Evolutionary conservation across 1,140 invertebrate genomes (phyloP), one percentile per base, ranked within the genome.

Genomic region (Calosoma granatense): DNA sequence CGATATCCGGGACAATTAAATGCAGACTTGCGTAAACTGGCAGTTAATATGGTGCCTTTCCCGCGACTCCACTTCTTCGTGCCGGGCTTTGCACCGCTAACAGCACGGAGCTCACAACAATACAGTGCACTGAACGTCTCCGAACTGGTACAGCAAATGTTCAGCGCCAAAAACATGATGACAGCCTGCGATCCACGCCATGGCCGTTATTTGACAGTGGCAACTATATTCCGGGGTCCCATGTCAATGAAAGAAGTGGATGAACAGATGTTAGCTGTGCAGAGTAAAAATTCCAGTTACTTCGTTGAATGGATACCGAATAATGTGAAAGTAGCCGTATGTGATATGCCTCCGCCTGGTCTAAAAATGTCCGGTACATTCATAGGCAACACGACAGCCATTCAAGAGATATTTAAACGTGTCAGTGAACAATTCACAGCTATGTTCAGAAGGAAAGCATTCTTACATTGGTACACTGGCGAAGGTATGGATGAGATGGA

Each of bases 1-100:
- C 69, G 90, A 59, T 87, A 88, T 74, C 87, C 87, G 4, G 87
- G 86, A 59, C 86, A 89, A 66, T 65, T 88, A 57, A 88, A 88
- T 67, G 89, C 93, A 53, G 88, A 94, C 76, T 73, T 94, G 14
- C 76, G n/a, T n/a, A n/a, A n/a, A n/a, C n/a, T n/a, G n/a, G n/a
- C n/a, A n/a, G n/a, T n/a, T n/a, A n/a, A n/a, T 71, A 94, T 94
- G 90, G 90, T 94, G 1, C 90, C 91, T 30, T 86, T 72, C 61
- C 92, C 92, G 43, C 85, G 94, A 68, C 79, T 97, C 17, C 93
- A 96, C 72, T 96, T 96, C 81, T 96, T 96, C 77, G 93, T 95
- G 87, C 90, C 92, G 17, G 92, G 93, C 0, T 97, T 96, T 70
- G 93, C 92, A 1, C 93, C 94, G 0, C 79, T 97, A 0, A 95